These are phyloP conservation scores for Cheilosia soror DNA, from an alignment of 2,888 invertebrate species.

Conservation along the genomic window DNA sequence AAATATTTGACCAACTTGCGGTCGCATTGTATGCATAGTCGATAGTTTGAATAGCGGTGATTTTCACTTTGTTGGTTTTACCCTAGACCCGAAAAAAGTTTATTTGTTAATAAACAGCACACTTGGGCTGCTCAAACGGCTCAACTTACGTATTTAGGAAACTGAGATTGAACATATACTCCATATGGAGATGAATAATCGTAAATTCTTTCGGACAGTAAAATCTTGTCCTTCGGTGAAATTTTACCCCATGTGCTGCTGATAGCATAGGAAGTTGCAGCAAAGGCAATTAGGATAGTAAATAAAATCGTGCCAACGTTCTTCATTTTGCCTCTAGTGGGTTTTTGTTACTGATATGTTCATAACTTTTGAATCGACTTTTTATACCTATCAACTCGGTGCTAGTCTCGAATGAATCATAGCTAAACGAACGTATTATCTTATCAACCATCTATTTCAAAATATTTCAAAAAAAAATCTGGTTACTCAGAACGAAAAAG, in stretches of 20 bases:
- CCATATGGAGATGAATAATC: slow-evolving; percentile 42
- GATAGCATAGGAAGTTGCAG: slow-evolving; percentile 32
- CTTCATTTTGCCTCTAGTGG: not conserved
- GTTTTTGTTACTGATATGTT: not conserved
- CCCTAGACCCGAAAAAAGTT: slow-evolving; percentile 17
- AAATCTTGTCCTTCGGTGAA: slow-evolving; percentile 29
- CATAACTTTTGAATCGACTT: not conserved
- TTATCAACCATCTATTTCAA: not conserved
- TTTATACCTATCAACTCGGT: not conserved
- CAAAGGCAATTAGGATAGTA: slow-evolving; percentile 6
- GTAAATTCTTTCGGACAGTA: slow-evolving; percentile 47
- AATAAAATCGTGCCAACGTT: slow-evolving; percentile 5
- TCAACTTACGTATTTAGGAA: slow-evolving; percentile 47
- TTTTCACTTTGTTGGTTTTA: slow-evolving; percentile 49
- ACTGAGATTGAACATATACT: slow-evolving; percentile 28
- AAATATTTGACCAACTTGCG: slow-evolving; percentile 23
- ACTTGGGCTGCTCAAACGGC: too few relatives aligned
- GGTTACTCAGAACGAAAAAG: not conserved
- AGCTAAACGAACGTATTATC: not conserved
- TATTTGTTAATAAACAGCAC: not conserved
- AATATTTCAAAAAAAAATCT: not conserved
- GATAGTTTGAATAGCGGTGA: slow-evolving; percentile 33
- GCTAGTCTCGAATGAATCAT: not conserved
- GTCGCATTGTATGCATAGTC: slow-evolving; percentile 39
- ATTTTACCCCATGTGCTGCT: slow-evolving; percentile 48